These are phyloP conservation scores for Zaprionus taronus DNA, from an alignment of 1,140 invertebrate genomes.

Conservation along the genomic window DNA sequence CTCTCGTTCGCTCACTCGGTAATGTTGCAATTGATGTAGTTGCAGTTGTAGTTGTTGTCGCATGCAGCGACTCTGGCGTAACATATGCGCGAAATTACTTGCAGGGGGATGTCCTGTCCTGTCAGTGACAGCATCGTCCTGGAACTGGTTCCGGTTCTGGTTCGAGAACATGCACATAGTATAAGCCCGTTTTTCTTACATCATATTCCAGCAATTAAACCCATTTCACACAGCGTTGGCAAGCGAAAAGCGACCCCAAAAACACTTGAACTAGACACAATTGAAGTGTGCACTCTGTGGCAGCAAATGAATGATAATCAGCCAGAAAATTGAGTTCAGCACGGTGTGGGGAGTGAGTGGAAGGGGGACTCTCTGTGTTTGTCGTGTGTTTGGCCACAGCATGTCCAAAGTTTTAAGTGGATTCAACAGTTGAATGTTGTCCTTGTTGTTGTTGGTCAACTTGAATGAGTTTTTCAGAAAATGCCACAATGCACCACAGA, in stretches of 20 bases:
- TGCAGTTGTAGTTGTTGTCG: conserved; percentile 12
- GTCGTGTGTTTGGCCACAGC: conserved; percentile 37
- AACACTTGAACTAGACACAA: conserved; percentile 35
- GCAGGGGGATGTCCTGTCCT: conserved; percentile 45
- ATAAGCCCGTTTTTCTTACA: conserved; percentile 24
- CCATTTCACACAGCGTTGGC: conserved; percentile 58
- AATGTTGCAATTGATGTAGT: conserved; percentile 43
- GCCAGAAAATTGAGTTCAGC: conserved; percentile 5
- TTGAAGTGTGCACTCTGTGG: conserved; percentile 41
- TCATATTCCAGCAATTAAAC: conserved; percentile 55
- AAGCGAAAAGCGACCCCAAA: conserved; percentile 40
- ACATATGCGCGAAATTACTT: conserved; percentile 82
- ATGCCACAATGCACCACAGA: not conserved
- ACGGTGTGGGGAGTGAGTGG: not conserved
- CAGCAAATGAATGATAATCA: conserved; percentile 42
- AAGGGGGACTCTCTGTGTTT: not conserved
- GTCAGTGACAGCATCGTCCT: conserved; percentile 59
- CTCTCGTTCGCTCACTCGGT: not conserved
- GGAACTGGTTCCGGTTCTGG: conserved; percentile 47
- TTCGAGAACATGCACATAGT: conserved; percentile 33
- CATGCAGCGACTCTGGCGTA: conserved; percentile 41
- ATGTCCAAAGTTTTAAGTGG: conserved; percentile 36
- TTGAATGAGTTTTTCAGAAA: conserved; percentile 11
- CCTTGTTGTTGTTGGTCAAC: not conserved
- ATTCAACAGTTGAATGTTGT: conserved; percentile 2